Conservation (phyloP, 92 coral and sea anemone species). For the Pocillopora meandrina region DNA sequence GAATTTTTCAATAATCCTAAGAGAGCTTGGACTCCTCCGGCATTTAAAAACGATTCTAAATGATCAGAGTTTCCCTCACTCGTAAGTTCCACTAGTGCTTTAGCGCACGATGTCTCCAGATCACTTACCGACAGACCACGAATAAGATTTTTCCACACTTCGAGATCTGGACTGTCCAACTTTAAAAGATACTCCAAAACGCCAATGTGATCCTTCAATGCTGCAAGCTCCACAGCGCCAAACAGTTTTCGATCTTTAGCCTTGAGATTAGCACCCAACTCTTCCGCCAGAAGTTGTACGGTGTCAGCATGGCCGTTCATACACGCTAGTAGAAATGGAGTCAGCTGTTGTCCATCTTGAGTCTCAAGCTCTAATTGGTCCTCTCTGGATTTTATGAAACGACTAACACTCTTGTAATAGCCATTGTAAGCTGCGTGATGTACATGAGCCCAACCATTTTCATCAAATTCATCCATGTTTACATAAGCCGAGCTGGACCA, state of each 20-base stretch:
- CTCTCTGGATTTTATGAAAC: slow-evolving; percentile 82
- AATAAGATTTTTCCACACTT: slow-evolving; percentile 80
- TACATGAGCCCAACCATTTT: slow-evolving; percentile 97
- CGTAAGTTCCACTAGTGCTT: slow-evolving; percentile 78
- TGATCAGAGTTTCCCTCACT: slow-evolving; percentile 56
- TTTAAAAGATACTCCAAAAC: slow-evolving; percentile 83
- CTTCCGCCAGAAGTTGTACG: slow-evolving; percentile 83
- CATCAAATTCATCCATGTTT: slow-evolving; percentile 96
- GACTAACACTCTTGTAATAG: slow-evolving; percentile 90
- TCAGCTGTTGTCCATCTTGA: slow-evolving; percentile 77
- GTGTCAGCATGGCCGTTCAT: slow-evolving; percentile 85
- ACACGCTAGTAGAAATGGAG: slow-evolving; percentile 90
- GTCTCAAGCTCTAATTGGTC: slow-evolving; percentile 94
- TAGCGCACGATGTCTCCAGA: slow-evolving; percentile 77
- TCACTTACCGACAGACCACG: slow-evolving; percentile 59
- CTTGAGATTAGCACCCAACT: slow-evolving; percentile 78
- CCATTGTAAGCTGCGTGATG: slow-evolving; percentile 98
- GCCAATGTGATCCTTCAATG: slow-evolving; percentile 64
- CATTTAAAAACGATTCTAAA: slow-evolving; percentile 64
- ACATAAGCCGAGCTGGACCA: background rate
- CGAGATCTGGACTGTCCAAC: slow-evolving; percentile 63
- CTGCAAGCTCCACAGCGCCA: slow-evolving; percentile 83
- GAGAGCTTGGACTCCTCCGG: slow-evolving; percentile 72
- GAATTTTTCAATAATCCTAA: slow-evolving; percentile 65
- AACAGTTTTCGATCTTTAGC: slow-evolving; percentile 77